phyloP scores from a whole-genome alignment of 2,888 invertebrate genomes.

The Hecatera dysodea region DNA sequence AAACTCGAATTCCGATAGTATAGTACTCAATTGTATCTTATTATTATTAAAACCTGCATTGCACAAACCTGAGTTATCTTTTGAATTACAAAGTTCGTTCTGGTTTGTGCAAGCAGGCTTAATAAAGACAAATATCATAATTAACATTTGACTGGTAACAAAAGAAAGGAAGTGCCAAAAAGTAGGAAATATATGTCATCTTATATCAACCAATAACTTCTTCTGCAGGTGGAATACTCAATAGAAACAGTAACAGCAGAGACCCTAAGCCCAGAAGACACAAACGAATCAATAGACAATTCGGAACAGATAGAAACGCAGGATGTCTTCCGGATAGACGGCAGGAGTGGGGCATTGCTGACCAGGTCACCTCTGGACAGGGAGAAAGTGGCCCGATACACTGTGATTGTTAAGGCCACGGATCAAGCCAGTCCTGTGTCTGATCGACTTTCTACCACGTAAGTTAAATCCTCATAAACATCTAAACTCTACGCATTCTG shows the following conservation, averaged over 20 bases:
- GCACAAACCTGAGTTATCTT: too few relatives aligned
- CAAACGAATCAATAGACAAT: conserved; percentile 80
- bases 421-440: conserved; percentile 96
- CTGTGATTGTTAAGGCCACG: conserved; percentile 95
- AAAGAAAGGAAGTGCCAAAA: too few relatives aligned
- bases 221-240: conserved; percentile 93
- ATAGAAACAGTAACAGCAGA: conserved; percentile 93
- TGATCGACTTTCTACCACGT: conserved; percentile 95
- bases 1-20: too few relatives aligned
- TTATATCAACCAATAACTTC: too few relatives aligned
- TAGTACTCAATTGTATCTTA: too few relatives aligned
- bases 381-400: conserved; percentile 96
- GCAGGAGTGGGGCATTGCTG: conserved; percentile 96
- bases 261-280: conserved; percentile 74
- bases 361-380: conserved; percentile 96
- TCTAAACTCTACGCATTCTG: too few relatives aligned
- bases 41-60: too few relatives aligned
- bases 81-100: too few relatives aligned
- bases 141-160: too few relatives aligned
- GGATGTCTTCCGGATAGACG: conserved; percentile 96
- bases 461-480: conserved; percentile 60
- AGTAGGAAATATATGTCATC: too few relatives aligned
- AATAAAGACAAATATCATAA: too few relatives aligned
- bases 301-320: conserved; percentile 89
- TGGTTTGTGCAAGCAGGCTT: too few relatives aligned